Evolutionary conservation across 2,888 invertebrate genomes (phyloP).

Genomic region (Lasioglossum figueresi): DNA sequence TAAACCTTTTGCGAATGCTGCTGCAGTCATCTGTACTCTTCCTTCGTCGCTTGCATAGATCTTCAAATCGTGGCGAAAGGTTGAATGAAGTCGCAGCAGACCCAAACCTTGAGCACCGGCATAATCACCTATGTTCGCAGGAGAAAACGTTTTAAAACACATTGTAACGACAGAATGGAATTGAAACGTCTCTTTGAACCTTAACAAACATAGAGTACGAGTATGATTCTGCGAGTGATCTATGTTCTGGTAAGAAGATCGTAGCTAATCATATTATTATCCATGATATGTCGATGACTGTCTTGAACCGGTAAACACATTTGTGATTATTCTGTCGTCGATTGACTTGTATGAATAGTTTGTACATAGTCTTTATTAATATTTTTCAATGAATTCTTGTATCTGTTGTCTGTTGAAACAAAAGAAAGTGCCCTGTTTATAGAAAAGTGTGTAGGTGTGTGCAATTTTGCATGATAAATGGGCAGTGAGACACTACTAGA

Average conservation of each 20-base stretch:
- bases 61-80: conserved; percentile 99
- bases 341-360: not conserved
- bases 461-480: conserved; percentile 10
- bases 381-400: not conserved
- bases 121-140: conserved; percentile 87
- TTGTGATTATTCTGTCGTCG: not conserved
- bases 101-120: conserved; percentile 98
- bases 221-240: conserved; percentile 42
- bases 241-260: conserved; percentile 49
- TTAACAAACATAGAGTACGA: conserved; percentile 38
- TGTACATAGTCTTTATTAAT: not conserved
- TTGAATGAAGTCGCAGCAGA: conserved; percentile 96
- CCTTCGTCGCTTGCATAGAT: conserved; percentile 99
- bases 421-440: conserved; percentile 2
- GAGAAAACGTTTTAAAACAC: conserved; percentile 2
- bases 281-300: conserved; percentile 5
- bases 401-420: not conserved
- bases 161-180: not conserved
- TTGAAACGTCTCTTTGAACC: conserved; percentile 8
- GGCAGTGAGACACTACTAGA: conserved; percentile 20
- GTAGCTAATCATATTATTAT: not conserved
- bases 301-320: not conserved
- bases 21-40: conserved; percentile 99
- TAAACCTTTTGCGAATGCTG: conserved; percentile 99
- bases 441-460: not conserved